Base-by-base conservation (phyloP, 92 coral and sea anemone species). In the Actinernus sp. region DNA sequence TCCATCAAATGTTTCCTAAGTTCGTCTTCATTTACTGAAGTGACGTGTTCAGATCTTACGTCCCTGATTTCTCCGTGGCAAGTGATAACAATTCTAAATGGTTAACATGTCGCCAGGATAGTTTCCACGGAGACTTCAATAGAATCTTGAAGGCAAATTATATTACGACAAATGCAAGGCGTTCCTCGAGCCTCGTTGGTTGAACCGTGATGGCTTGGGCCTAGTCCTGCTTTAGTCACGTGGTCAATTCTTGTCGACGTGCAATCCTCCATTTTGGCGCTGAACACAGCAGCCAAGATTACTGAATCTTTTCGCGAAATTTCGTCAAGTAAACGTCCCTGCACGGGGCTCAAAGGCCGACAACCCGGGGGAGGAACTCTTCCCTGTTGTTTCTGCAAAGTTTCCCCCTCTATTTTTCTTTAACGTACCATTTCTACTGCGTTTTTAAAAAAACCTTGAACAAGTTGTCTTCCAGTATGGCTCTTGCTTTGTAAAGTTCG, bases 241-340 rank as follows among this genome's bases (percentile, higher is more conserved):
- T 68, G 76, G 16, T 39, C 34, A 63, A 36, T 26, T 28, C 27
- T 32, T 13, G 21, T 37, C 27, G 16, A 51, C 38, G 26, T 60
- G 31, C 25, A 27, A 40, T 71, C 81, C 81, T 67, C 87, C 87
- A 65, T 75, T 73, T 75, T 85, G 96, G 86, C 92, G 92, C 92
- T 89, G 92, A 57, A 39, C 19, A 54, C 82, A 63, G 90, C 92
- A 56, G 88, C 83, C 87, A 65, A 69, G 62, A n/a, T 33, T 38
- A 26, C 28, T 17, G n/a, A 48, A 14, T 27, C 10, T 25, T 63
- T 57, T 37, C 67, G 16, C 33, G 49, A 28, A 47, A 50, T 36
- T 44, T 69, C 36, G 37, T n/a, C 73, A 2, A 31, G 22, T 53
- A 73, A 65, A 65, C 60, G 96, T 90, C 96, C 96, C 92, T 40